Percentiles rank a stretch among this genome's conserved stretches.
Evolutionary conservation across 1,140 invertebrate genomes (phyloP).

Genomic region (Micrasema longulum): DNA sequence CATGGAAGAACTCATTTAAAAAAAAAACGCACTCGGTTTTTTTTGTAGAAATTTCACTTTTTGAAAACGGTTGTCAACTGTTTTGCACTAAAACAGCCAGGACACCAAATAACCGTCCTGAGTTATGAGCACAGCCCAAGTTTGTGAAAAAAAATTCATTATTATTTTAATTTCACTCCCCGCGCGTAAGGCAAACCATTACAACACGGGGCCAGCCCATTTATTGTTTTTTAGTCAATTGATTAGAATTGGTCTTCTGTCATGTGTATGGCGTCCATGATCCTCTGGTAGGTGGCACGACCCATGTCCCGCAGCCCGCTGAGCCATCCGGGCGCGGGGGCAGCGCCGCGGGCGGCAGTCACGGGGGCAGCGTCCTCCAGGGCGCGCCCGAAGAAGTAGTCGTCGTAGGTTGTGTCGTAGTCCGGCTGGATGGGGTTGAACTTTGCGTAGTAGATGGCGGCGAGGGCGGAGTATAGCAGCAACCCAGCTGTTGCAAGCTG

Average conservation of each 20-base stretch:
- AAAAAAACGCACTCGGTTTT: too few species aligned
- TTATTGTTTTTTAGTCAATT: background rate
- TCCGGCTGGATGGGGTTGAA: slow-evolving; percentile 82
- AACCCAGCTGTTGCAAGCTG: slow-evolving; percentile 82
- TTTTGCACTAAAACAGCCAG: background rate
- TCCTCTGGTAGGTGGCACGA: slow-evolving; percentile 63
- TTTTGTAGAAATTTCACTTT: too few species aligned
- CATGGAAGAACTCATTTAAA: too few species aligned
- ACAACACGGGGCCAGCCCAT: background rate
- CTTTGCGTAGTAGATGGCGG: slow-evolving; percentile 87
- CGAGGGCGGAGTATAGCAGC: slow-evolving; percentile 84
- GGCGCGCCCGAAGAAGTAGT: slow-evolving; percentile 73
- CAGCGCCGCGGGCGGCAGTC: slow-evolving; percentile 55
- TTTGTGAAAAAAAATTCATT: background rate
- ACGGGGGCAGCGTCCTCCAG: slow-evolving; percentile 65
- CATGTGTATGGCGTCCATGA: slow-evolving; percentile 61
- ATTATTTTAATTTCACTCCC: background rate
- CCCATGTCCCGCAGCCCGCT: slow-evolving; percentile 64
- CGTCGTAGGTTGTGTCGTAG: slow-evolving; percentile 76
- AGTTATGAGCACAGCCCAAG: background rate
- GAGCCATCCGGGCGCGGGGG: slow-evolving; percentile 61
- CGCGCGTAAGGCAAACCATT: background rate
- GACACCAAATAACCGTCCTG: background rate
- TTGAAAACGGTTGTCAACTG: background rate
- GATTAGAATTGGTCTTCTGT: slow-evolving; percentile 7